These are phyloP conservation scores for Enteromius viviparus DNA, from an alignment of 2,797 vertebrate species.

Conservation along the genomic window DNA sequence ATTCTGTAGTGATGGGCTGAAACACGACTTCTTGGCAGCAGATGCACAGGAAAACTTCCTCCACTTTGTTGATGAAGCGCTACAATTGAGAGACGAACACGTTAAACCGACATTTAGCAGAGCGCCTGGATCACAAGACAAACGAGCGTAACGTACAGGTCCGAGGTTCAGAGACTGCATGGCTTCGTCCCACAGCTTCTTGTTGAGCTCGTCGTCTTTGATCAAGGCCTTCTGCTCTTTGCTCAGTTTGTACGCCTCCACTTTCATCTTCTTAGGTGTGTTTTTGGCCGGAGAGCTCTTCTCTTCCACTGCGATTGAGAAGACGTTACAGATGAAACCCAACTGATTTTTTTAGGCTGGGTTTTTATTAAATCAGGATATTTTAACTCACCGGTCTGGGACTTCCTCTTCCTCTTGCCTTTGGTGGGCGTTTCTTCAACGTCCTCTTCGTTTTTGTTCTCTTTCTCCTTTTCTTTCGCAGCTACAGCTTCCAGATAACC, in stretches of 20 bases:
- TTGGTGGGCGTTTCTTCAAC: conserved; percentile 77
- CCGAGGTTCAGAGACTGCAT: conserved; percentile 87
- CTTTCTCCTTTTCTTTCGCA: conserved; percentile 88
- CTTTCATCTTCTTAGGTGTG: conserved; percentile 87
- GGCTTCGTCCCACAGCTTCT: conserved; percentile 93
- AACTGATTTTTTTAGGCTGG: not conserved
- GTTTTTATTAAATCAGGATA: not conserved
- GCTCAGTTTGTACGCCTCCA: conserved; percentile 90
- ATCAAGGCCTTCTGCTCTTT: conserved; percentile 87
- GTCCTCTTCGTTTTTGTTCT: conserved; percentile 82
- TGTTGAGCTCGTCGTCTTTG: conserved; percentile 86
- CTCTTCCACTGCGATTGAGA: conserved; percentile 64
- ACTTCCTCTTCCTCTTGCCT: conserved; percentile 84
- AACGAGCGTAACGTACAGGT: conserved; percentile 74
- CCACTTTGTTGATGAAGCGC: conserved; percentile 93
- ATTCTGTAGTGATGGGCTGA: conserved; percentile 91
- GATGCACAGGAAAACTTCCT: conserved; percentile 93
- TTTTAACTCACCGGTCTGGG: conserved; percentile 71
- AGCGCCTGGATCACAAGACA: not conserved
- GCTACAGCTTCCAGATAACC: conserved; percentile 90
- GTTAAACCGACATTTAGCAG: not conserved
- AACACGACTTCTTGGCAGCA: conserved; percentile 98
- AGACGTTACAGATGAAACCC: not conserved
- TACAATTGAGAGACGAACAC: conserved; percentile 62
- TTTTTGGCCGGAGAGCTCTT: conserved; percentile 72